A percentile compares a stretch with the other conserved stretches of the same genome.
Conservation (phyloP, 2,888 invertebrate genomes). For the Hirtodrosophila cameraria region DNA sequence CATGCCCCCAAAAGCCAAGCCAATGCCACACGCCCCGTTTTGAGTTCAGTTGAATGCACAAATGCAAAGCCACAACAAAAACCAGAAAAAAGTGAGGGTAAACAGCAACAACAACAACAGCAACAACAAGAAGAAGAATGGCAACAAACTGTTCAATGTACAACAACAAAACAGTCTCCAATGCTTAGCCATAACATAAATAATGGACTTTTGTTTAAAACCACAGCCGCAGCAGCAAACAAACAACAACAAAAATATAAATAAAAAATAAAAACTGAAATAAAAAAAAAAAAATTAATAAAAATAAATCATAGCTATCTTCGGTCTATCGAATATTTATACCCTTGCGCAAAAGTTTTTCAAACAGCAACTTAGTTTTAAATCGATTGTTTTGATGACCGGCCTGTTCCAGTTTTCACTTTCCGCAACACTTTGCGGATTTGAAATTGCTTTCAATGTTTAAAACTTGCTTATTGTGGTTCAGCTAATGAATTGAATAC, state of each 20-base stretch:
- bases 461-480: no score
- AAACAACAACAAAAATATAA: constrained; percentile 30
- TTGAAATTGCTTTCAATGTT: no score
- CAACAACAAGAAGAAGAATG: constrained; percentile 24
- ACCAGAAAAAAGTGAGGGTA: constrained; percentile 39
- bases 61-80: constrained; percentile 57
- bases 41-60: constrained; percentile 66
- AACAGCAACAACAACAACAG: constrained; percentile 20
- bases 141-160: constrained; percentile 40
- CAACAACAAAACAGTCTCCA: constrained; percentile 36
- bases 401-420: no score
- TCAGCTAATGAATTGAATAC: no score
- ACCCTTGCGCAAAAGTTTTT: no score
- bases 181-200: constrained; percentile 71
- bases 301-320: background rate
- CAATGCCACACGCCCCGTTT: constrained; percentile 38
- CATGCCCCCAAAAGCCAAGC: constrained; percentile 7
- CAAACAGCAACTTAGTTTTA: no score
- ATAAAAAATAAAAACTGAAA: constrained; percentile 37
- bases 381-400: no score
- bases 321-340: no score
- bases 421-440: no score
- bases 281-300: constrained; percentile 2
- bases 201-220: constrained; percentile 75
- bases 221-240: constrained; percentile 46